Conservation (phyloP, 2,888 invertebrate genomes). For the Ormyrus nitidulus region DNA sequence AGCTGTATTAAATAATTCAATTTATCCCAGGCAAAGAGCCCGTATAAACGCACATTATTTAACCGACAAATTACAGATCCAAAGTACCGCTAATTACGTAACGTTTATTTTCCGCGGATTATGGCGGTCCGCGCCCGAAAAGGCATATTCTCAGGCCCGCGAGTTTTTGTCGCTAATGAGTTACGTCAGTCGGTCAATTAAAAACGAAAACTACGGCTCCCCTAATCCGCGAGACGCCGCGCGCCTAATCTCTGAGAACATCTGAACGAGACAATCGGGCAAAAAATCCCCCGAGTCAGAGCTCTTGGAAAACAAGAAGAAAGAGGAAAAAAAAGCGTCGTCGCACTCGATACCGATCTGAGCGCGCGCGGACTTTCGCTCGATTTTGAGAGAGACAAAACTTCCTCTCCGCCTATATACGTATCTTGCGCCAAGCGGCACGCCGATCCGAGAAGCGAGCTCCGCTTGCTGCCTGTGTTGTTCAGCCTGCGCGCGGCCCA, state of each 20-base stretch:
- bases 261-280: slow-evolving; percentile 25
- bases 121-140: slow-evolving; percentile 12
- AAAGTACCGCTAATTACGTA: slow-evolving; percentile 10
- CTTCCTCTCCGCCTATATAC: background rate
- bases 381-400: slow-evolving; percentile 44
- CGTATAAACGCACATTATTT: too few species aligned
- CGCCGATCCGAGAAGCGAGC: too few species aligned
- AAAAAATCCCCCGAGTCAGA: background rate
- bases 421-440: background rate
- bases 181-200: slow-evolving; percentile 37
- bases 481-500: background rate
- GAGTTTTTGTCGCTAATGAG: slow-evolving; percentile 35
- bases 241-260: slow-evolving; percentile 39
- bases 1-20: too few species aligned
- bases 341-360: slow-evolving; percentile 37
- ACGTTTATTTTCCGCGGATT: background rate
- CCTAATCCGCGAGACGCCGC: background rate
- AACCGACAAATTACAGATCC: too few species aligned
- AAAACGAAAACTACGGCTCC: slow-evolving; percentile 19
- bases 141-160: background rate
- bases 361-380: slow-evolving; percentile 31
- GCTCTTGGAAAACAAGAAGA: background rate
- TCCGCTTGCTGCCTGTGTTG: too few species aligned
- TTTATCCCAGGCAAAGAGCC: too few species aligned
- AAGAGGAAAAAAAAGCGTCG: background rate